phyloP scores from a whole-genome alignment of 2,797 vertebrate genomes.

The Lerista edwardsae region DNA sequence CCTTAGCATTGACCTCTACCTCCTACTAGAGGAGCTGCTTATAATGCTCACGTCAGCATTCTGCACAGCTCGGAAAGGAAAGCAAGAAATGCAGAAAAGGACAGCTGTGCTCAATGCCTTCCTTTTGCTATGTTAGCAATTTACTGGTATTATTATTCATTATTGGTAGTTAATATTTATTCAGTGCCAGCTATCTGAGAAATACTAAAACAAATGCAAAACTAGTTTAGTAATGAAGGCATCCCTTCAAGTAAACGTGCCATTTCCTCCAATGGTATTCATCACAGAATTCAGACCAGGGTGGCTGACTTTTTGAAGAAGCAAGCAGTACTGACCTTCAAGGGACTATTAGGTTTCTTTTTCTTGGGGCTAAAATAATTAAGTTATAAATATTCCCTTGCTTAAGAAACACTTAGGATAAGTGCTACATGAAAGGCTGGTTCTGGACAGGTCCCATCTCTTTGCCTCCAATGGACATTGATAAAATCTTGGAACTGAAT shows the following conservation, averaged over 20 bases:
- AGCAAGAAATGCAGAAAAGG: conserved; percentile 8
- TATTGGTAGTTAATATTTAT: background rate
- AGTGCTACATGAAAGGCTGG: background rate
- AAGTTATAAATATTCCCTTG: conserved; percentile 16
- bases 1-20: background rate
- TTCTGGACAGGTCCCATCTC: background rate
- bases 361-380: background rate
- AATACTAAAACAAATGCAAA: background rate
- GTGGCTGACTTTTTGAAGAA: background rate
- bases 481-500: background rate
- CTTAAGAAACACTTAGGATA: background rate
- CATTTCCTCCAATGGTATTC: background rate
- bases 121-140: background rate
- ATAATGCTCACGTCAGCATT: conserved; percentile 5
- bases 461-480: conserved; percentile 18
- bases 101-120: background rate
- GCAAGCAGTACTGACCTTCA: background rate
- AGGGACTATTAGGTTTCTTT: background rate
- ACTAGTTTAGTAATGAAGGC: background rate
- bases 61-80: background rate
- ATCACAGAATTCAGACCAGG: background rate
- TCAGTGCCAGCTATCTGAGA: background rate
- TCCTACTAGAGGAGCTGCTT: background rate
- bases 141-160: background rate
- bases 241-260: too few species aligned